Conservation (phyloP, 2,888 invertebrate genomes). For the Sycophila texana region DNA sequence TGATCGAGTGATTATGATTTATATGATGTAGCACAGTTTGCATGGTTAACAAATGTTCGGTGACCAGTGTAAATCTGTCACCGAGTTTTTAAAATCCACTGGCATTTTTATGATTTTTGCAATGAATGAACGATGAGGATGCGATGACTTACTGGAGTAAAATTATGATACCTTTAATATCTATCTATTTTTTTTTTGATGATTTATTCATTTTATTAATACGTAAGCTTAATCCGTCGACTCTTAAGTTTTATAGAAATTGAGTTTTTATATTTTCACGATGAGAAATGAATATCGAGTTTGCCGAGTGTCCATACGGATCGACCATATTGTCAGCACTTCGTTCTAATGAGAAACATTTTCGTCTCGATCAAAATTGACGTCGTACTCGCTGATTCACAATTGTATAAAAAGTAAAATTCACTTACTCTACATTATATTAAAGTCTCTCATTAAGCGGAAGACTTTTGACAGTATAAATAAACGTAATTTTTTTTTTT, state of each 20-base stretch:
- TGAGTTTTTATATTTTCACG: conserved; percentile 25
- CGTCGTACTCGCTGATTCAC: neutral
- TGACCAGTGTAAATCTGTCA: conserved; percentile 10
- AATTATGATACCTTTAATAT: conserved; percentile 37
- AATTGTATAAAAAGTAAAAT: too few relatives aligned
- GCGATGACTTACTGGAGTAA: conserved; percentile 26
- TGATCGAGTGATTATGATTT: conserved; percentile 19
- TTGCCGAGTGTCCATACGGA: conserved; percentile 49
- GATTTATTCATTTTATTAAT: conserved; percentile 2
- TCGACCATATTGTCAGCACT: conserved; percentile 52
- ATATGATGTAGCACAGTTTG: conserved; percentile 17
- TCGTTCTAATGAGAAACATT: conserved; percentile 35
- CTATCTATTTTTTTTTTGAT: conserved; percentile 22
- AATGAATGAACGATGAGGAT: conserved; percentile 10
- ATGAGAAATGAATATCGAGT: conserved; percentile 50
- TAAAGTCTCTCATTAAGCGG: too few relatives aligned
- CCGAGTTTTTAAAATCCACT: conserved; percentile 26
- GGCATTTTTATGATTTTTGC: conserved; percentile 21
- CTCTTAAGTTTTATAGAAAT: conserved; percentile 43
- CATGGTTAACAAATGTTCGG: conserved; percentile 13
- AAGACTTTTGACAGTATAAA: too few relatives aligned
- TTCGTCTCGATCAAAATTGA: conserved; percentile 7
- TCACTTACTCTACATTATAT: too few relatives aligned
- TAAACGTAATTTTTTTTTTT: too few relatives aligned
- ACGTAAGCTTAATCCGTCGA: conserved; percentile 33